phyloP scores from a whole-genome alignment of 2,113 vertebrate genomes.

The Vulpes vulpes region DNA sequence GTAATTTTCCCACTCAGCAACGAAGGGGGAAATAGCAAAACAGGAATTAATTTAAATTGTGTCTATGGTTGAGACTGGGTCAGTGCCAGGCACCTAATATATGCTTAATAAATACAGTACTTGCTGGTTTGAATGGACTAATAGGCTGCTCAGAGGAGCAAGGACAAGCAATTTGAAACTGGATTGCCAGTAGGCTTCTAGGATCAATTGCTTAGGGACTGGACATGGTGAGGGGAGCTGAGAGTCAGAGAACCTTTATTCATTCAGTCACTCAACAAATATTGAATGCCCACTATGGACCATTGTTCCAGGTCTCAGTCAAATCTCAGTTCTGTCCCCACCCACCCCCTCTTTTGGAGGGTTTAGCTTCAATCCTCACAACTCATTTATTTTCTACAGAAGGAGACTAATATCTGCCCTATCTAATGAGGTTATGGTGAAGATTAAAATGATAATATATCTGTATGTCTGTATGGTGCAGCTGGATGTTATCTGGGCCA shows the following conservation, averaged over 20 bases:
- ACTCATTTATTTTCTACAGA: constrained; percentile 8
- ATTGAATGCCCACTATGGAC: background rate
- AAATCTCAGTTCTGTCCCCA: background rate
- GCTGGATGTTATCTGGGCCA: background rate
- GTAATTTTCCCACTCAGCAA: background rate
- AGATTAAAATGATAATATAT: constrained; percentile 9
- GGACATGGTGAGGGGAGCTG: background rate
- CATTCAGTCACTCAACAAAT: background rate
- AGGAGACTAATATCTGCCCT: background rate
- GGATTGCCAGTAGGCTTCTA: background rate
- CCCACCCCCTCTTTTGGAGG: background rate
- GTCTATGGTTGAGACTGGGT: background rate
- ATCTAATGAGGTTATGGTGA: background rate
- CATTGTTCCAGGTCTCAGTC: background rate
- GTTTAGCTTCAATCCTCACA: background rate
- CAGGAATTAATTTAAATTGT: background rate
- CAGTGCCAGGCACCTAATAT: background rate
- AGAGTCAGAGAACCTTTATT: constrained; percentile 29
- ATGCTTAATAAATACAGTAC: background rate
- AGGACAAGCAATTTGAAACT: background rate
- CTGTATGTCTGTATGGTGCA: background rate
- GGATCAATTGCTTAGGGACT: background rate
- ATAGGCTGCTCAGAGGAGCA: background rate
- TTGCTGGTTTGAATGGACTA: background rate
- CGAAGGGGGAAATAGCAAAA: background rate